Evolutionary conservation across 2,113 vertebrate genomes (phyloP).

Genomic region (Trogon melanurus): DNA sequence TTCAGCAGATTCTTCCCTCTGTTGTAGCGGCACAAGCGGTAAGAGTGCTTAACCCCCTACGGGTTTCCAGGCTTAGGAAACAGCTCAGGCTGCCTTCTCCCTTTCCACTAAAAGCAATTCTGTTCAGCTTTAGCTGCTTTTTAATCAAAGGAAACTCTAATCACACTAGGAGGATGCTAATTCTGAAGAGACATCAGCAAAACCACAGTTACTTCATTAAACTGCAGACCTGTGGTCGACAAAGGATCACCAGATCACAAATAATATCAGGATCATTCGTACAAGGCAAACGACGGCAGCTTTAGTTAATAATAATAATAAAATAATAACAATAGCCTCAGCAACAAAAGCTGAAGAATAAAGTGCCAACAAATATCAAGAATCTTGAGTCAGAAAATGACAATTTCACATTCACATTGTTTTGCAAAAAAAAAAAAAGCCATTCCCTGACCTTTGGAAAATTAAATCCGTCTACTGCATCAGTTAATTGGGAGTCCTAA

Average conservation of each 20-base stretch:
- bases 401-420: background rate
- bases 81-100: background rate
- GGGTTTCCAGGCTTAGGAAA: background rate
- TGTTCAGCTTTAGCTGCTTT: constrained; percentile 9
- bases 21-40: background rate
- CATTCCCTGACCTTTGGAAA: constrained; percentile 69
- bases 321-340: background rate
- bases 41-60: constrained; percentile 16
- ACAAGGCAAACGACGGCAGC: background rate
- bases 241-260: background rate
- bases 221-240: constrained; percentile 12
- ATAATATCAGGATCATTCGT: constrained; percentile 15
- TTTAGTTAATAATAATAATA: background rate
- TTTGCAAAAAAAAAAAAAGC: constrained; percentile 45
- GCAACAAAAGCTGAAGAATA: background rate
- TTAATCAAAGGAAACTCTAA: constrained; percentile 67
- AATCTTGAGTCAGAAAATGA: background rate
- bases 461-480: background rate
- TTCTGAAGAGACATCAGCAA: constrained; percentile 58
- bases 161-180: constrained; percentile 34
- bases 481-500: background rate
- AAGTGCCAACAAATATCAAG: background rate
- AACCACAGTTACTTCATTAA: constrained; percentile 37
- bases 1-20: constrained; percentile 18
- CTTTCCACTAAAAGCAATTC: background rate